A percentile compares a stretch with the other conserved stretches of the same genome.
These are phyloP conservation scores for Dicrostonyx torquatus DNA, from an alignment of 2,797 vertebrate genomes.

Conservation along the genomic window DNA sequence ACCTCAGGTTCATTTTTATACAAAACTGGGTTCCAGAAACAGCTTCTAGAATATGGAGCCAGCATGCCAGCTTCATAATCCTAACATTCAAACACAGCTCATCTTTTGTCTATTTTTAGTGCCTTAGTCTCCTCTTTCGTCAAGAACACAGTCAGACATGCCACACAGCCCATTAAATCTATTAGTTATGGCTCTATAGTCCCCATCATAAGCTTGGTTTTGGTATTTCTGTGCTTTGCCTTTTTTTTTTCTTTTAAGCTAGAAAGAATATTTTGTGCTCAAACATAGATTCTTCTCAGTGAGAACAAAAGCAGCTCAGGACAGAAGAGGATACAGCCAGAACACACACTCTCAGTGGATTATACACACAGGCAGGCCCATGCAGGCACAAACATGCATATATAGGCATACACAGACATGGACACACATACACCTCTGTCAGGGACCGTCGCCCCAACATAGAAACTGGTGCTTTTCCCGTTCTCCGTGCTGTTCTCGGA, in stretches of 20 bases:
- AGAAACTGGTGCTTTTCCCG: too few relatives aligned
- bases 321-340: not conserved
- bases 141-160: not conserved
- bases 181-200: not conserved
- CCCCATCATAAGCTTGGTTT: not conserved
- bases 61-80: not conserved
- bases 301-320: constrained; percentile 36
- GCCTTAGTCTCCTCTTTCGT: not conserved
- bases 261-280: not conserved
- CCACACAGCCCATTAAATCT: not conserved
- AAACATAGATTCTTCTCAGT: not conserved
- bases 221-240: not conserved
- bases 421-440: too few relatives aligned
- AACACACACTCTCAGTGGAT: too few relatives aligned
- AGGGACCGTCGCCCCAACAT: too few relatives aligned
- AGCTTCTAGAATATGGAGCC: not conserved
- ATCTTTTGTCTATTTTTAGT: not conserved
- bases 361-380: too few relatives aligned
- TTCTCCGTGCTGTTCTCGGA: too few relatives aligned
- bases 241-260: not conserved
- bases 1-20: constrained; percentile 26
- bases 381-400: too few relatives aligned
- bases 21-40: constrained; percentile 29
- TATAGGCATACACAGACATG: too few relatives aligned
- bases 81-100: not conserved